Percentiles rank a stretch among this genome's conserved stretches.
These are phyloP conservation scores for Neria commutata DNA, from an alignment of 2,888 invertebrate species.

Conservation along the genomic window DNA sequence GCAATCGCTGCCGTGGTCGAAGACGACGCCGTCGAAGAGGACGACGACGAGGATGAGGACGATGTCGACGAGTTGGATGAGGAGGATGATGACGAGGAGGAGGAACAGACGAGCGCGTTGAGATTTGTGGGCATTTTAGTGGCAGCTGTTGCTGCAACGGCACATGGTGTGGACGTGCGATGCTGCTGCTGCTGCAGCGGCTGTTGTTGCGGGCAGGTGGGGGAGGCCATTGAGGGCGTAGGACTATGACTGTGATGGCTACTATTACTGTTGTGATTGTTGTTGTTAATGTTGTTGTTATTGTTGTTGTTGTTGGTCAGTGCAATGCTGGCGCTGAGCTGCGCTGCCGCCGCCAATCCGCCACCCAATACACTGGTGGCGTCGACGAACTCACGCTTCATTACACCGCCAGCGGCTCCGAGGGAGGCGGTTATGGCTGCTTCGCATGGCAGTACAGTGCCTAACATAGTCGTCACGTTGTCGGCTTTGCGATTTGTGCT, in stretches of 20 bases:
- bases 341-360: constrained; percentile 39
- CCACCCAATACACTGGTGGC: constrained; percentile 50
- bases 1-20: constrained; percentile 52
- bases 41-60: constrained; percentile 33
- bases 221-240: constrained; percentile 36
- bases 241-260: constrained; percentile 20
- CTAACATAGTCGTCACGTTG: constrained; percentile 55
- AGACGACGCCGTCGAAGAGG: constrained; percentile 31
- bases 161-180: constrained; percentile 27
- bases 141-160: constrained; percentile 27
- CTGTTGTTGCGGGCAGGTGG: constrained; percentile 28
- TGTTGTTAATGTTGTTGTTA: constrained; percentile 40
- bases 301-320: constrained; percentile 34
- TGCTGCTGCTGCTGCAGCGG: constrained; percentile 27
- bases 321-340: constrained; percentile 42
- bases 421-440: constrained; percentile 59
- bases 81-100: constrained; percentile 40
- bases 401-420: constrained; percentile 43
- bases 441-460: constrained; percentile 62
- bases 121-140: constrained; percentile 14
- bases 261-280: no score
- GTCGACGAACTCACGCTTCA: constrained; percentile 60
- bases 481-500: constrained; percentile 37
- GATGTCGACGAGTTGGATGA: constrained; percentile 51
- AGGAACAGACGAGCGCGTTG: constrained; percentile 23